Base-by-base conservation (phyloP, 2,113 vertebrate genomes). In the Tylochromis polylepis region DNA sequence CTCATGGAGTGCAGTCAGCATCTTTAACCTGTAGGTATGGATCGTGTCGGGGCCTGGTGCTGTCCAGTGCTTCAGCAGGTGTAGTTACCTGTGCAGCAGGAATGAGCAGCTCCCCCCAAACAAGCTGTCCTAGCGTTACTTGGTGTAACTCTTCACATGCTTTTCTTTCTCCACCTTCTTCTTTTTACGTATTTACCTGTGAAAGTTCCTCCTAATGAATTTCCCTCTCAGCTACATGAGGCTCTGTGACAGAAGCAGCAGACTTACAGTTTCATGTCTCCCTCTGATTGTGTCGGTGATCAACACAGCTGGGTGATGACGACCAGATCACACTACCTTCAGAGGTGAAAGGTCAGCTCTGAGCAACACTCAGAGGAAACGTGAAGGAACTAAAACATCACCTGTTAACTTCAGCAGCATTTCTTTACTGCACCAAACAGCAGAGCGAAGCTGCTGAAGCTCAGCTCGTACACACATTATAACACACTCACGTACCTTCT, bases 391-490 rank as follows among this genome's bases (percentile, higher is more conserved):
- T 67, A 67, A 22, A 67, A 8, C 0, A 38, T 38, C 2, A 65
- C 0, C 11, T 0, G 36, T 67, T n/a, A 38, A 67, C 1, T 3
- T n/a, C 20, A 67, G 20, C 62, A 41, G 34, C 7, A 67, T 41
- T 41, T 67, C 4, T 5, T 67, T 2, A 15, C 3, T 67, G 20
- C 6, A 41, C 36, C 62, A 67, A 38, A 22, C 20, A 67, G 11
- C 7, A 2, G 20, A 12, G 62, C 0, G 7, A 70, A 41, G 7
- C 7, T 0, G 1, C 2, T 65, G 60, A 38, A 8, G 1, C 34
- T 62, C 59, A 62, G 31, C 29, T 7, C 34, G 0, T 36, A 3
- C 34, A 65, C 20, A 70, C n/a, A 1, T 43, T 43, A 3, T 43
- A 24, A 43, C 65, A 70, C 65, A 24, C n/a, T 43, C 12, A 10